Evolutionary conservation across 2,888 invertebrate genomes (phyloP).

Genomic region (Nycteola revayana): DNA sequence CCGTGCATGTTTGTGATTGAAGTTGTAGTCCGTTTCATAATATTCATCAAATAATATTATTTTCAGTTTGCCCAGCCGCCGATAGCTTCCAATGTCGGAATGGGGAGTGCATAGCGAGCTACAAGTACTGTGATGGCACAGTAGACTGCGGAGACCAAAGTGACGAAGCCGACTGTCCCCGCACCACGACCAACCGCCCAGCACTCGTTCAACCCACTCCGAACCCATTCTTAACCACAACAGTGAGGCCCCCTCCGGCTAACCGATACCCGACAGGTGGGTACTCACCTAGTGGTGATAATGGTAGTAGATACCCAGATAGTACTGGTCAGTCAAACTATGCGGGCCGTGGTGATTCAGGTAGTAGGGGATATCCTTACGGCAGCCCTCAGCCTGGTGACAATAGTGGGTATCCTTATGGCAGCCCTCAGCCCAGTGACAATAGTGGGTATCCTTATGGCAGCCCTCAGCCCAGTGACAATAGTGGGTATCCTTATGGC

Average conservation of each 20-base stretch:
- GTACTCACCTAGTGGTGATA: background rate
- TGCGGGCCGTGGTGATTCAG: no score
- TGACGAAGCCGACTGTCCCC: constrained; percentile 84
- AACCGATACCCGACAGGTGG: background rate
- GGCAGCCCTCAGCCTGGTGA: no score
- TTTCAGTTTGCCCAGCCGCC: constrained; percentile 81
- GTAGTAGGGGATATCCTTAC: no score
- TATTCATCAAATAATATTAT: constrained; percentile 7
- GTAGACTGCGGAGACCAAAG: constrained; percentile 85
- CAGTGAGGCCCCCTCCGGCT: no score
- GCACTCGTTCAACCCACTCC: background rate
- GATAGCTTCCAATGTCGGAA: constrained; percentile 86
- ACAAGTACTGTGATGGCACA: constrained; percentile 84
- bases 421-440: no score
- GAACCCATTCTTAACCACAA: background rate
- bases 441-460: no score
- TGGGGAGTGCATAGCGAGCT: constrained; percentile 85
- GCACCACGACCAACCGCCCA: constrained; percentile 5
- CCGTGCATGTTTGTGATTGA: constrained; percentile 1
- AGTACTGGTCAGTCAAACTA: no score
- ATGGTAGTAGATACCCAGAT: background rate
- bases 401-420: no score
- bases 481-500: no score
- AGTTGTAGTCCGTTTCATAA: no score
- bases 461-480: no score